Conservation (phyloP, 2,888 invertebrate genomes). For the Eremobia ochroleuca region DNA sequence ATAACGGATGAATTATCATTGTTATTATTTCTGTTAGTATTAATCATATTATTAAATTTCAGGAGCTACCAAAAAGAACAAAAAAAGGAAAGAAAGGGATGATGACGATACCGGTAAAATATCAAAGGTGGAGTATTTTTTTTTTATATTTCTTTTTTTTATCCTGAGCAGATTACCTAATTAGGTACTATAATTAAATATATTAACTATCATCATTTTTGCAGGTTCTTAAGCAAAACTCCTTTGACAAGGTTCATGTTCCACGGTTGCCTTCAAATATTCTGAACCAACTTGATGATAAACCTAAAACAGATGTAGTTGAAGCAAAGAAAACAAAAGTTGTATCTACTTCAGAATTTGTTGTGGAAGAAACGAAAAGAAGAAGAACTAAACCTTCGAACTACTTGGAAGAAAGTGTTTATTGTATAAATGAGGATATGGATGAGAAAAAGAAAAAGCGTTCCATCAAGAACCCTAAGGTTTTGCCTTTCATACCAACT, state of each 20-base stretch:
- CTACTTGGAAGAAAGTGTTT: slow-evolving; percentile 87
- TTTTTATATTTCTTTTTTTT: neutral
- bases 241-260: slow-evolving; percentile 78
- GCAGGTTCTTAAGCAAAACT: slow-evolving; percentile 80
- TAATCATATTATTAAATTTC: slow-evolving; percentile 30
- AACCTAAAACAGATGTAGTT: slow-evolving; percentile 68
- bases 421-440: slow-evolving; percentile 76
- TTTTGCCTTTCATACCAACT: slow-evolving; percentile 84
- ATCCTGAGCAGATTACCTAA: neutral
- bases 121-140: slow-evolving; percentile 76
- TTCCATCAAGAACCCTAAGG: slow-evolving; percentile 79
- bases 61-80: slow-evolving; percentile 69
- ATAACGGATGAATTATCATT: neutral
- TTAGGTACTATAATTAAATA: neutral
- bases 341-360: slow-evolving; percentile 82
- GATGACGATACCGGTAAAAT: slow-evolving; percentile 72
- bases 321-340: slow-evolving; percentile 70
- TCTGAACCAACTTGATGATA: slow-evolving; percentile 80
- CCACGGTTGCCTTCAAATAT: slow-evolving; percentile 80
- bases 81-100: slow-evolving; percentile 83
- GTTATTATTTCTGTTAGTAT: neutral
- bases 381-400: slow-evolving; percentile 84
- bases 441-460: slow-evolving; percentile 71
- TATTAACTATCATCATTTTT: slow-evolving; percentile 28
- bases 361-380: slow-evolving; percentile 78